A percentile compares a stretch with the other conserved stretches of the same genome.
Conservation (phyloP, 1,140 invertebrate genomes). For the Aphaenogaster floridana region DNA sequence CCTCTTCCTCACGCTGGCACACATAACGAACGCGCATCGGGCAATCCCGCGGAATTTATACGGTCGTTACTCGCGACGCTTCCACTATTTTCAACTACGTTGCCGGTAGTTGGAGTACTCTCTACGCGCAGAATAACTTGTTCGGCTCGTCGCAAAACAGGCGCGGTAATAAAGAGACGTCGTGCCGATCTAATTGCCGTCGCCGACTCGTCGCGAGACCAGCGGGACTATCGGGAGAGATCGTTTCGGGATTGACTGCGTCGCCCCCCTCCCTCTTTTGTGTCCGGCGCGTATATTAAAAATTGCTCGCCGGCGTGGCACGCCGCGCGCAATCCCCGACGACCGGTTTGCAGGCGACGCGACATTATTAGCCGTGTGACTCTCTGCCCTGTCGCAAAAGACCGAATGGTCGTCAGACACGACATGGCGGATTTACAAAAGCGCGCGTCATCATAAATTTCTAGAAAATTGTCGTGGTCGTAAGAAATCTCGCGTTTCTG, state of each 20-base stretch:
- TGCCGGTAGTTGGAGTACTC: constrained; percentile 56
- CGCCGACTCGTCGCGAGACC: constrained; percentile 13
- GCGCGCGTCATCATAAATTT: background rate
- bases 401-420: background rate
- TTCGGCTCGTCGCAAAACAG: constrained; percentile 75
- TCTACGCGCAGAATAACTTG: constrained; percentile 70
- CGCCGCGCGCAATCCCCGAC: background rate
- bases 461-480: background rate
- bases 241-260: constrained; percentile 16
- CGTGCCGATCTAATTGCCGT: constrained; percentile 49
- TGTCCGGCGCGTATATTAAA: background rate
- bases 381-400: background rate
- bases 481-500: background rate
- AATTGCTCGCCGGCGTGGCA: background rate
- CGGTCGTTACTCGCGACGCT: constrained; percentile 72
- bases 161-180: constrained; percentile 69
- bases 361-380: background rate
- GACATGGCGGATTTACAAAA: background rate
- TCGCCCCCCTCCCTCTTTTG: background rate
- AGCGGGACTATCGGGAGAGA: constrained; percentile 34
- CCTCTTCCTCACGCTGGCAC: constrained; percentile 69
- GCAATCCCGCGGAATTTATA: constrained; percentile 76
- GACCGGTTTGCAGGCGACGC: background rate
- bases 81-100: constrained; percentile 72
- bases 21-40: constrained; percentile 73